Percentiles rank a stretch among this genome's conserved stretches.
Evolutionary conservation across 1,140 invertebrate species (phyloP).

Genomic region (Heliconius nattereri): DNA sequence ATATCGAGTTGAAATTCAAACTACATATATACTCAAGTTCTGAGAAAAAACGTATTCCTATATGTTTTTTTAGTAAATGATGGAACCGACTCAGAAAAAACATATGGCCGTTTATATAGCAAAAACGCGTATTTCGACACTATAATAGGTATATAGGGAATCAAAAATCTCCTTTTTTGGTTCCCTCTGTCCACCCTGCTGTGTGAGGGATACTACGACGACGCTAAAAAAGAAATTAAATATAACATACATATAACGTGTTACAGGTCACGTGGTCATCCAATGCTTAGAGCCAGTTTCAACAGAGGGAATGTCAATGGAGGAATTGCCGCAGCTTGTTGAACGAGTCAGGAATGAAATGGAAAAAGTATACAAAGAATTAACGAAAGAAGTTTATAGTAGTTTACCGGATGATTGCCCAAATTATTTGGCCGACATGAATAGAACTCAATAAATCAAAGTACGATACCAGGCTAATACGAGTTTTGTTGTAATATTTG

Average conservation of each 20-base stretch:
- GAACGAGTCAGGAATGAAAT: constrained; percentile 83
- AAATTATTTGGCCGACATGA: constrained; percentile 3
- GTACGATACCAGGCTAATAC: neutral
- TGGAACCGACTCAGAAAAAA: too few relatives aligned
- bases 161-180: too few relatives aligned
- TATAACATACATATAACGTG: neutral
- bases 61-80: too few relatives aligned
- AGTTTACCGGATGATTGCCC: constrained; percentile 30
- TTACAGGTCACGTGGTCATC: constrained; percentile 87
- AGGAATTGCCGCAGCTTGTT: constrained; percentile 87
- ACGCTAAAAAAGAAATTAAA: too few relatives aligned
- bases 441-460: constrained; percentile 15
- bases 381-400: constrained; percentile 83
- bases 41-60: too few relatives aligned
- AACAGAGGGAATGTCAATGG: constrained; percentile 86
- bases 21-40: too few relatives aligned
- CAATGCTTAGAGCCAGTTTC: constrained; percentile 88
- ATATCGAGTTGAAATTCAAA: too few relatives aligned
- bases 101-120: too few relatives aligned
- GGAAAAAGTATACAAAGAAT: constrained; percentile 83
- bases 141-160: too few relatives aligned
- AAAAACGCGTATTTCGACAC: too few relatives aligned
- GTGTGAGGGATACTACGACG: too few relatives aligned
- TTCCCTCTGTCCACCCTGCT: too few relatives aligned
- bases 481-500: neutral